phyloP scores from a whole-genome alignment of 2,113 vertebrate genomes.

The Conger conger region DNA sequence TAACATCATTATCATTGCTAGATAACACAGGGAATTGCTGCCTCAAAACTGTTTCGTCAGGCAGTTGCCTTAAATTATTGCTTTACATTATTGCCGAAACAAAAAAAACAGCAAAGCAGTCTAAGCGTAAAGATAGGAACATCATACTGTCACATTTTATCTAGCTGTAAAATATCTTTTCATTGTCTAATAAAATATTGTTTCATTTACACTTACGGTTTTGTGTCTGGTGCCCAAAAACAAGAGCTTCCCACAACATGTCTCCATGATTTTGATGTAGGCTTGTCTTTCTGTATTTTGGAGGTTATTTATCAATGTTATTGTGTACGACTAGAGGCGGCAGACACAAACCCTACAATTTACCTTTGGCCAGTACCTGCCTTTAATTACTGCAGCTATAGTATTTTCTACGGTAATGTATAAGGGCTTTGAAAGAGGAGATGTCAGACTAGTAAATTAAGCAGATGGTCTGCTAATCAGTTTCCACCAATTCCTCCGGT shows the following conservation, averaged over 20 bases:
- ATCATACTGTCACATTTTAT: too few species aligned
- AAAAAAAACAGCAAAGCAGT: background rate
- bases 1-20: background rate
- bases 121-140: background rate
- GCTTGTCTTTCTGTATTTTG: background rate
- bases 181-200: too few species aligned
- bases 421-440: background rate
- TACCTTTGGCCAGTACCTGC: constrained; percentile 1
- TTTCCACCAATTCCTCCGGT: background rate
- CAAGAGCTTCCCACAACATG: background rate
- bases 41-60: background rate
- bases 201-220: background rate
- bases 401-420: background rate
- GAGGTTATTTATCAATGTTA: too few species aligned
- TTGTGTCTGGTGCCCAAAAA: background rate
- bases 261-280: background rate
- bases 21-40: background rate
- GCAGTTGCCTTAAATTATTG: background rate
- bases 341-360: background rate
- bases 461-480: background rate
- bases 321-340: too few species aligned
- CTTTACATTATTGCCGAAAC: background rate
- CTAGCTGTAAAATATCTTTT: background rate
- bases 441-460: background rate
- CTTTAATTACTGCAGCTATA: background rate